A percentile compares a stretch with the other conserved stretches of the same genome.
phyloP scores from a whole-genome alignment of 2,888 invertebrate species.

The Escarpia spicata region DNA sequence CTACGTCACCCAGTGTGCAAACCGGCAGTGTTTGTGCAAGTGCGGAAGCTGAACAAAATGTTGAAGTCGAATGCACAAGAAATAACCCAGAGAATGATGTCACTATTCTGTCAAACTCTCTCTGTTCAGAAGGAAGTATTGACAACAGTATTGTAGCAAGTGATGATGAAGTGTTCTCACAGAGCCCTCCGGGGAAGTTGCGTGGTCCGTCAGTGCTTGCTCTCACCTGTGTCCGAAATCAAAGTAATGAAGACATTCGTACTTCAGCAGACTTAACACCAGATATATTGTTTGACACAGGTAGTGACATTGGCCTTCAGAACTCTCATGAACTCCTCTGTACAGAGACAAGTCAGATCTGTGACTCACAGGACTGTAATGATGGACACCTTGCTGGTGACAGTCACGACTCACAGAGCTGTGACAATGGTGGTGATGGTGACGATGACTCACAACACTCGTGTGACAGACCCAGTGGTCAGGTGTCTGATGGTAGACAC shows the following conservation, averaged over 20 bases:
- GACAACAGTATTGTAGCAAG: background rate
- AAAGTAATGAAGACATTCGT: background rate
- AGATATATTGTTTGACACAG: background rate
- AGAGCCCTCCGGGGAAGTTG: background rate
- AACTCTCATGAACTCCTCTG: background rate
- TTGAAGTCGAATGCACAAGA: background rate
- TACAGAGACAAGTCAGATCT: background rate
- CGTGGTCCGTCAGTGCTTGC: background rate
- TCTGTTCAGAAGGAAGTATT: background rate
- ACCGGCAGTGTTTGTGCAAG: no score
- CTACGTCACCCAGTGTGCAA: background rate
- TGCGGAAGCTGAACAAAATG: background rate
- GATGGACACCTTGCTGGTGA: background rate
- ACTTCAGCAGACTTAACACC: background rate
- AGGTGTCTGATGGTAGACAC: background rate
- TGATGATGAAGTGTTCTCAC: background rate
- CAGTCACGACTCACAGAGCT: background rate
- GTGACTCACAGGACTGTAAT: background rate
- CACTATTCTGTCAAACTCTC: background rate
- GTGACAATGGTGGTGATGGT: background rate
- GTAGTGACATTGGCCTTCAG: background rate
- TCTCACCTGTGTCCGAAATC: background rate
- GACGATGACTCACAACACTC: background rate
- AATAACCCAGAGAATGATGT: background rate
- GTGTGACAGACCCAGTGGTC: background rate